Evolutionary conservation across 2,888 invertebrate species (phyloP), one percentile per base, ranked within the genome.

Genomic region (Rosalia funebris): DNA sequence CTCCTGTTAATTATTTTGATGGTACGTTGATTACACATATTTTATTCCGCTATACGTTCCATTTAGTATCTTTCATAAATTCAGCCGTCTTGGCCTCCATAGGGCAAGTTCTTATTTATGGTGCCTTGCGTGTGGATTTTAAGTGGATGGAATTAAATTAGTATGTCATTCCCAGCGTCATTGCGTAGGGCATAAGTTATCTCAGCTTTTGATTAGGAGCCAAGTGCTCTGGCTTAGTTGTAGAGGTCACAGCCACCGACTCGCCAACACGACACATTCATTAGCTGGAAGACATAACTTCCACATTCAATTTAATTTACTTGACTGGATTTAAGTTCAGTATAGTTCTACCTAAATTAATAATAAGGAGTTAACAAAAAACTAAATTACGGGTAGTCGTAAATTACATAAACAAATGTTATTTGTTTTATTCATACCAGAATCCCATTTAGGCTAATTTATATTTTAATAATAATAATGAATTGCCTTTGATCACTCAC

Each of bases 81-180:
- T 25, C 36, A 39, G 16, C n/a, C 15, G 14, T 16, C 20, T 11
- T 25, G 39, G 14, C 39, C n/a, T 39, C n/a, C 31, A 1, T 36
- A 7, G 34, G n/a, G 34, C 34, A n/a, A 34, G 4, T 25, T 25
- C 19, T 50, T 50, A 50, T 41, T 50, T 50, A 50, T 50, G 39
- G 31, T 39, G 20, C 39, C 50, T 19, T 25, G 44, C 55, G 14
- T 50, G 50, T 39, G 42, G 42, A 39, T 53, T 55, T 12, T 50
- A 55, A 60, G 60, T 55, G 55, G 55, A 55, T 50, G 55, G 48
- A 11, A 36, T 34, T 58, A 62, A 62, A 62, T 62, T 62, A 55
- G 62, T 20, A 39, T 55, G 57, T 62, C 62, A 62, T 41, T 48
- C 48, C 54, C 54, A 57, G 52, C 46, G 58, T 45, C 50, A 48